Base-by-base conservation (phyloP, 2,888 invertebrate genomes). In the Conops quadrifasciatus region DNA sequence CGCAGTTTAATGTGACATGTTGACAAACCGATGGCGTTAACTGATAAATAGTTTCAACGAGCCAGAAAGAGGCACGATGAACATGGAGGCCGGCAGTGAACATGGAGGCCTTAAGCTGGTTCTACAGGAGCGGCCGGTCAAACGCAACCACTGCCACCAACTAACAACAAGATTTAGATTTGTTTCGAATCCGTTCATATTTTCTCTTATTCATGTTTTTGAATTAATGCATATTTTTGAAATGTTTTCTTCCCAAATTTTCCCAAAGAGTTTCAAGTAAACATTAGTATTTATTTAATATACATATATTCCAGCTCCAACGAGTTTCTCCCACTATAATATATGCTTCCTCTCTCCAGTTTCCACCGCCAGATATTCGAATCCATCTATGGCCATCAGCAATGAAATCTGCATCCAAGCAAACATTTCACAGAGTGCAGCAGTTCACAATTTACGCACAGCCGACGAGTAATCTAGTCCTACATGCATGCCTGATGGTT, bases 1-100 rank as follows among this genome's bases (percentile, higher is more conserved):
- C 72, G 75, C 73, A 21, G 60, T 70, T 71, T 70, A 73, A 72
- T 74, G 72, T 77, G 77, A 78, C 77, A 77, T 77, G 75, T 77
- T 78, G 78, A 78, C 78, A 76, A 75, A 78, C 76, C 74, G 77
- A 78, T 78, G 77, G 78, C 78, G 77, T 77, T 77, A 78, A 76
- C 76, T 76, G 78, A 78, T 78, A 77, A 78, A 76, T 75, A 74
- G 75, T 19, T 9, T 9, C 26, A 56, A 24, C 21, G 36, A 60
- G 60, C 53, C 9, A 3, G 53, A 19, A 24, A 56, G 24, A n/a
- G 36, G 9, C 36, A 36, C 53, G 19, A 21, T 21, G 53, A 3
- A 3, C n/a, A 24, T 24, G 21, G 24, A 56, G 53, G 3, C 53
- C 7, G 19, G 4, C 49, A 19, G 19, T 5, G 49, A 11, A 49